These are phyloP conservation scores for Pyrochroa serraticornis DNA, from an alignment of 2,888 invertebrate species.

Conservation along the genomic window DNA sequence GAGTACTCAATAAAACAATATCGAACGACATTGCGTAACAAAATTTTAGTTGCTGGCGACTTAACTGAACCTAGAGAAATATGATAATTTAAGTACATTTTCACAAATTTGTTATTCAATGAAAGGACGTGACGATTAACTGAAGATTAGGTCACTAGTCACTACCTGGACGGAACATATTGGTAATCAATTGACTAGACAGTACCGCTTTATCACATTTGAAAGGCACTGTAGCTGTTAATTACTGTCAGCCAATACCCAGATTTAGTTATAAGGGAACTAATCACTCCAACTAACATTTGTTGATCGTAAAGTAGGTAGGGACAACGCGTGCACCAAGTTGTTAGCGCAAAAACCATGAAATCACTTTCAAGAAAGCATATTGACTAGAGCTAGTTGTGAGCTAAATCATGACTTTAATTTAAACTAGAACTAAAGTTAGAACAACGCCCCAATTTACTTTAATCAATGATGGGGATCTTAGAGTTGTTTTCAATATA, in stretches of 20 bases:
- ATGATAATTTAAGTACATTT: slow-evolving; percentile 14
- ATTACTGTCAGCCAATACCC: slow-evolving; percentile 11
- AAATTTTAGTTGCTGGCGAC: slow-evolving; percentile 7
- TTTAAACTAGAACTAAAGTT: too few relatives aligned
- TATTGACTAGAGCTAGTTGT: too few relatives aligned
- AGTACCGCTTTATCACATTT: slow-evolving; percentile 24
- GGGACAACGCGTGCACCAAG: neutral
- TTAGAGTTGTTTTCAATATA: too few relatives aligned
- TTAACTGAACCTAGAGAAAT: neutral
- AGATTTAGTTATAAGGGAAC: slow-evolving; percentile 1
- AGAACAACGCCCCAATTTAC: too few relatives aligned
- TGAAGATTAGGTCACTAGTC: slow-evolving; percentile 14
- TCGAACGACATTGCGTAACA: slow-evolving; percentile 31
- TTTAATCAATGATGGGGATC: too few relatives aligned
- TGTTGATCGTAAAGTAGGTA: too few relatives aligned
- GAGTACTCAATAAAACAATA: slow-evolving; percentile 27
- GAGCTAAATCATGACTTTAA: too few relatives aligned
- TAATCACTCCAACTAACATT: neutral
- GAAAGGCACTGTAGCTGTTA: slow-evolving; percentile 25
- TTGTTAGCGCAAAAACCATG: neutral
- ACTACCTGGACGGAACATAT: slow-evolving; percentile 23
- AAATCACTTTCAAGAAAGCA: neutral
- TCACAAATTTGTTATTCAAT: slow-evolving; percentile 4
- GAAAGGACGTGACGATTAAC: slow-evolving; percentile 1
- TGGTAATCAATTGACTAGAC: slow-evolving; percentile 23